A percentile compares a stretch with the other conserved stretches of the same genome.
phyloP scores from a whole-genome alignment of 2,888 invertebrate species.

The Troides aeacus region DNA sequence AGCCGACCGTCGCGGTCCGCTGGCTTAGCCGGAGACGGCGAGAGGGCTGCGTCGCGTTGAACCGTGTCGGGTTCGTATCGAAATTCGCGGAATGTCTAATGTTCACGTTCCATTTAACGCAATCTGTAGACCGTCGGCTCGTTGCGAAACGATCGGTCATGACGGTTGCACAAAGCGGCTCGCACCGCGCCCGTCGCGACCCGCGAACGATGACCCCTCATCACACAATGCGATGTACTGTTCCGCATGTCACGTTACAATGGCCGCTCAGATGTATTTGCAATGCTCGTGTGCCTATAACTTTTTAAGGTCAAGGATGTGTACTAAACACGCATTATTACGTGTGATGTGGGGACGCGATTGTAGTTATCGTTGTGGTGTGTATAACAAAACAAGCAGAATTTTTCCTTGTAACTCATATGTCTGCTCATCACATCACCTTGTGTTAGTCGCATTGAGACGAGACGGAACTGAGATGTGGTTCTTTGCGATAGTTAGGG shows the following conservation, averaged over 20 bases:
- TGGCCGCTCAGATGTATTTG: slow-evolving; percentile 26
- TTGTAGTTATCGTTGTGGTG: slow-evolving; percentile 9
- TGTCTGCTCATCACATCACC: too few species aligned
- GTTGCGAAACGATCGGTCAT: slow-evolving; percentile 35
- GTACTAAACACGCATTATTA: slow-evolving; percentile 33
- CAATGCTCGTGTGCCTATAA: slow-evolving; percentile 29
- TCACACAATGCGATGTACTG: slow-evolving; percentile 18
- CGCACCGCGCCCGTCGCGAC: slow-evolving; percentile 27
- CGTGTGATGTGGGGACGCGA: slow-evolving; percentile 32
- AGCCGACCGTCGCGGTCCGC: too few species aligned
- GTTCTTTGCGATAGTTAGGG: too few species aligned
- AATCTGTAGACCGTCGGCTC: slow-evolving; percentile 31
- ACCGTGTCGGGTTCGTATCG: not conserved
- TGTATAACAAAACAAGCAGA: too few species aligned
- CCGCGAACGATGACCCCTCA: slow-evolving; percentile 30
- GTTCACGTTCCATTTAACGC: slow-evolving; percentile 27
- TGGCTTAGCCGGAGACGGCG: not conserved
- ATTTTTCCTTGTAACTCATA: too few species aligned
- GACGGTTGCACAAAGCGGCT: slow-evolving; percentile 37
- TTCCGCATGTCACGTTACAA: slow-evolving; percentile 19
- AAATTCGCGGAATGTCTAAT: slow-evolving; percentile 16
- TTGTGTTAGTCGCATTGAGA: too few species aligned
- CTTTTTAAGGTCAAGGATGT: slow-evolving; percentile 68
- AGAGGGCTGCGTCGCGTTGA: not conserved
- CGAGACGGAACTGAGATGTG: too few species aligned